Evolutionary conservation across 2,113 vertebrate genomes (phyloP).

Genomic region (Isichthys henryi): DNA sequence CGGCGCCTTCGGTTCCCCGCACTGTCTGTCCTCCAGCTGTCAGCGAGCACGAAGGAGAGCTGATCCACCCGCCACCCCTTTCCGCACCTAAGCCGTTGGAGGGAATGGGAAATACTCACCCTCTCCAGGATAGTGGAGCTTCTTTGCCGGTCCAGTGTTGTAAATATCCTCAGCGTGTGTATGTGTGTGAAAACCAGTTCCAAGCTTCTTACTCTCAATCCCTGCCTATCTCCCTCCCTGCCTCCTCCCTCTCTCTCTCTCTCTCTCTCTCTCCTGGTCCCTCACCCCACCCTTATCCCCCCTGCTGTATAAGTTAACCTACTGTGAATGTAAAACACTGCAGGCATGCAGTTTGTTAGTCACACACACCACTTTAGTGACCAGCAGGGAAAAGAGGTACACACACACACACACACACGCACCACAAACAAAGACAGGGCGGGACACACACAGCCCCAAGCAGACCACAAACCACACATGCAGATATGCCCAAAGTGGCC

Average conservation of each 20-base stretch:
- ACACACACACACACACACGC: conserved; percentile 2
- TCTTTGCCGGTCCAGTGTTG: conserved; percentile 33
- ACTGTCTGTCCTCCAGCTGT: background rate
- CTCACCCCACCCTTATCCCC: background rate
- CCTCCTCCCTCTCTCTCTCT: conserved; percentile 25
- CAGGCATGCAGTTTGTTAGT: conserved; percentile 57
- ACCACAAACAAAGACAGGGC: conserved; percentile 5
- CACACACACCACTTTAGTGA: conserved; percentile 23
- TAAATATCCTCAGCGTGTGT: conserved; percentile 27
- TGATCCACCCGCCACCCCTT: background rate
- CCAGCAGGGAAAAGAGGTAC: conserved; percentile 21
- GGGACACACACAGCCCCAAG: background rate
- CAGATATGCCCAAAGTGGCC: background rate
- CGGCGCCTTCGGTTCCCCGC: background rate
- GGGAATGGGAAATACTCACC: conserved; percentile 32
- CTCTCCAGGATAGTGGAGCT: conserved; percentile 13
- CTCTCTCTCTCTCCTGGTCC: conserved; percentile 16
- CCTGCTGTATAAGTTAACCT: conserved; percentile 46
- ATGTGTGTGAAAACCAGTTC: conserved; percentile 21
- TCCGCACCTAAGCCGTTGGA: background rate
- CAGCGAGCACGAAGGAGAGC: background rate
- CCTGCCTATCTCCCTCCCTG: background rate
- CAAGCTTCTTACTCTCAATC: conserved; percentile 11
- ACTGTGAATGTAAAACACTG: conserved; percentile 44
- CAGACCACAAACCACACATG: background rate